A percentile compares a stretch with the other conserved stretches of the same genome.
These are phyloP conservation scores for Steatornis caripensis DNA, from an alignment of 2,113 vertebrate species.

Conservation along the genomic window DNA sequence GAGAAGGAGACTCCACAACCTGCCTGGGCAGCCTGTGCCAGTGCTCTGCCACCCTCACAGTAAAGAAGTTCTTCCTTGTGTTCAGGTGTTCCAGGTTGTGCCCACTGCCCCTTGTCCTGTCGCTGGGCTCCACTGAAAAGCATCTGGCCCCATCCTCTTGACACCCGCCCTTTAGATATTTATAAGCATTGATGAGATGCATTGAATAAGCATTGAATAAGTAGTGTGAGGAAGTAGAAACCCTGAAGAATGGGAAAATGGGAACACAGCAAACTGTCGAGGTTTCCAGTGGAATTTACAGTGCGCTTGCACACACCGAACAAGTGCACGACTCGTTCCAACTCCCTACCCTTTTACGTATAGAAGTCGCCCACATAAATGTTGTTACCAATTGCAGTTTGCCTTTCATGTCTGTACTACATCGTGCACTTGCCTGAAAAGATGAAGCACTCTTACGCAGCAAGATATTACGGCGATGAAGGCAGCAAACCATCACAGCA, in stretches of 20 bases:
- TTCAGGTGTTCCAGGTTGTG: too few species aligned
- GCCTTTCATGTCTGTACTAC: not conserved
- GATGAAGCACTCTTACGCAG: not conserved
- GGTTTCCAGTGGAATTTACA: not conserved
- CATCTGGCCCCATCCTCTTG: too few species aligned
- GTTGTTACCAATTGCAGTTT: not conserved
- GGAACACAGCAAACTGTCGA: not conserved
- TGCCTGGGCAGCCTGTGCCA: too few species aligned
- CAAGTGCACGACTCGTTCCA: fast-evolving
- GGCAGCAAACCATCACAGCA: not conserved
- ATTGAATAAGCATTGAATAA: too few species aligned
- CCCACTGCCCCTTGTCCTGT: too few species aligned
- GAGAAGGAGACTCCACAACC: too few species aligned
- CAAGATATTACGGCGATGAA: not conserved
- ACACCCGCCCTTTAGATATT: too few species aligned
- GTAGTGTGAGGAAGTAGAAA: not conserved
- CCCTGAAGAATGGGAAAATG: not conserved
- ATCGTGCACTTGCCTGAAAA: not conserved
- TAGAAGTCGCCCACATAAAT: not conserved
- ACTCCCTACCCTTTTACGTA: not conserved
- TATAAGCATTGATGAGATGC: too few species aligned
- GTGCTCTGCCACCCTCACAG: too few species aligned
- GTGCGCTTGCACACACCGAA: not conserved
- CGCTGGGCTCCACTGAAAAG: too few species aligned
- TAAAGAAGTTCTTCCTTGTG: too few species aligned